Base-by-base conservation (phyloP, 2,113 vertebrate species). In the Bujurquina vittata region DNA sequence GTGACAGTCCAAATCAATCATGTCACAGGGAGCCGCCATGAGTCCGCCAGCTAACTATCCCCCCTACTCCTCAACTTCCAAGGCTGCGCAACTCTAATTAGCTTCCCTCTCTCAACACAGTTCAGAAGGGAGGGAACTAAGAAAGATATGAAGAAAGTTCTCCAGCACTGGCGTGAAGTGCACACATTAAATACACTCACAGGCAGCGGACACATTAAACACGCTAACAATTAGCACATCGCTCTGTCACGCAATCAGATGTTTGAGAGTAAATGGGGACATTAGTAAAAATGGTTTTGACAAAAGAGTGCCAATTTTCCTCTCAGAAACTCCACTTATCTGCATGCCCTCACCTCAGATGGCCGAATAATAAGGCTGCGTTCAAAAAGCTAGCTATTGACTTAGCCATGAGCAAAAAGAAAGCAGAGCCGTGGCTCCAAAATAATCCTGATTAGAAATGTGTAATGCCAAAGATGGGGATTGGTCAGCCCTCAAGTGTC, bases 1-100 rank as follows among this genome's bases (percentile, higher is more conserved):
- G 88, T 88, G 94, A 95, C 91, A 92, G 93, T 89, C 88, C 87
- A 83, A 92, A 95, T 95, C 94, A 94, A 94, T 95, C 94, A 94
- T 90, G 90, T 92, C 81, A 81, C 88, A 90, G 84, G 84, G 90
- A 92, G 83, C 78, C 91, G 67, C 91, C 87, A 81, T 84, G 83
- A 89, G 87, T 91, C 89, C 82, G 69, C 89, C 82, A 86, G 92
- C 89, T 88, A 89, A 83, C 89, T 86, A 79, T 35, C 83, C 90
- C 84, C 90, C 89, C 87, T 65, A 49, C 85, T 84, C 85, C 75
- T 76, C 80, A 82, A 87, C 87, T 91, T 91, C 85, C 84, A 92
- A 90, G 86, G 81, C 90, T 80, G 88, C 12, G 37, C 88, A 80
- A 91, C 90, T 91, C 90, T 94, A 95, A 95, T 95, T 94, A 92